Evolutionary conservation across 2,113 vertebrate genomes (phyloP).

Genomic region (Hemibates koningsi): DNA sequence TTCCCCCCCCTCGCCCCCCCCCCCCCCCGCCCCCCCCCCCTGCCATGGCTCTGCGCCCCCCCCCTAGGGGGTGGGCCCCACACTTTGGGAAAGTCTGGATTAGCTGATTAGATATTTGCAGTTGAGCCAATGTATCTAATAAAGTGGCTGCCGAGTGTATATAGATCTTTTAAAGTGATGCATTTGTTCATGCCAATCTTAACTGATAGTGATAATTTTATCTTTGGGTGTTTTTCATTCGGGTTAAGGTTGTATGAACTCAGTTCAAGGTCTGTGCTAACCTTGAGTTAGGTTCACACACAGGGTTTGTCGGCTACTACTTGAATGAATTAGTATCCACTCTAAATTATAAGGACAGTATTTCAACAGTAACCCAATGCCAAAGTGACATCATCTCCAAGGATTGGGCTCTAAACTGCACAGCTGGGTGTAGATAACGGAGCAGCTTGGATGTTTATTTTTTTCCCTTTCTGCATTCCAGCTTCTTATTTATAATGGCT

Average conservation of each 20-base stretch:
- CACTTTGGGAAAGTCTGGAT: neutral
- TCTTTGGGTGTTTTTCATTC: neutral
- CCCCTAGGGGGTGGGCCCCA: too few species aligned
- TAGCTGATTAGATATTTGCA: neutral
- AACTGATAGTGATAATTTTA: neutral
- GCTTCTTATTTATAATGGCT: conserved; percentile 65
- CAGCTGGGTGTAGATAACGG: conserved; percentile 57
- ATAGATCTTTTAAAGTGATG: neutral
- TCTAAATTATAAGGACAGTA: neutral
- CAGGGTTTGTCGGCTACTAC: neutral
- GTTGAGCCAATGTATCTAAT: neutral
- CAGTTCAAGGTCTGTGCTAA: neutral
- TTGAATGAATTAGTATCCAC: conserved; percentile 11
- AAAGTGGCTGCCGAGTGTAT: neutral
- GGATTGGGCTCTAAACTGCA: conserved; percentile 33
- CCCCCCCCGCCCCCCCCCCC: too few species aligned
- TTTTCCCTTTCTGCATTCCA: conserved; percentile 60
- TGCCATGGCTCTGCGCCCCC: too few species aligned
- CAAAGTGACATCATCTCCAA: conserved; percentile 56
- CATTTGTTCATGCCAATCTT: neutral
- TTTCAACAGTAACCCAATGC: conserved; percentile 31
- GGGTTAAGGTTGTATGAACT: neutral
- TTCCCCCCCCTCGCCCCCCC: too few species aligned
- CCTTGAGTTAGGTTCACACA: neutral
- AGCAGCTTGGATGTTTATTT: conserved; percentile 57